A percentile compares a stretch with the other conserved stretches of the same genome.
Conservation (phyloP, 2,797 vertebrate species). For the Picus viridis region DNA sequence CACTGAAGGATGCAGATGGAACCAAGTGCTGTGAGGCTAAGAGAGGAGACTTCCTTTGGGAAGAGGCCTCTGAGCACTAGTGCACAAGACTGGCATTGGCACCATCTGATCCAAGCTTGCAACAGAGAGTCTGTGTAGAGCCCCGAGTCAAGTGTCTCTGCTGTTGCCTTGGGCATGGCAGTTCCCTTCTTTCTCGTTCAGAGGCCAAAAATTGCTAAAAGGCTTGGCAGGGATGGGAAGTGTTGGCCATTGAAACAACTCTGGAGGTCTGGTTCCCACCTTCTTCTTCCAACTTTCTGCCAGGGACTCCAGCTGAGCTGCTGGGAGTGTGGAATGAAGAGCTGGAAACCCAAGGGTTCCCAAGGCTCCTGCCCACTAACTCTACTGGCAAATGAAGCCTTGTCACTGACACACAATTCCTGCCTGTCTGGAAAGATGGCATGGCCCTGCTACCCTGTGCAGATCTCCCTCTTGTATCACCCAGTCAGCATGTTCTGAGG, state of each 20-base stretch:
- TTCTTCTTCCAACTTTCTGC: neutral
- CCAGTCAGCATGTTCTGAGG: slow-evolving; percentile 9
- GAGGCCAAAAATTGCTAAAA: neutral
- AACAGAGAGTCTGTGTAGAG: neutral
- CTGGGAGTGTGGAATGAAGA: neutral
- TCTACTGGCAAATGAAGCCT: neutral
- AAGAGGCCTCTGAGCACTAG: neutral
- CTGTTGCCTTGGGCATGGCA: neutral
- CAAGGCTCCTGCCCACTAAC: neutral
- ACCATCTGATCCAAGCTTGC: neutral
- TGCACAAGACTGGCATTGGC: accelerated
- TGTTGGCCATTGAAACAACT: neutral
- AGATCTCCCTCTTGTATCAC: neutral
- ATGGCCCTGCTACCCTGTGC: neutral
- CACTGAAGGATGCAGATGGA: neutral
- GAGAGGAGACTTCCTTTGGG: neutral
- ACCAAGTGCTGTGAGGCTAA: neutral
- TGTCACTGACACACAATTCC: neutral
- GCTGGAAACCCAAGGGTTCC: neutral
- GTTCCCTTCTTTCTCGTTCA: neutral
- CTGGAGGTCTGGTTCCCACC: neutral
- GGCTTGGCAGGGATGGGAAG: neutral
- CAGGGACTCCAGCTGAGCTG: neutral
- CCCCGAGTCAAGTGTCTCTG: neutral
- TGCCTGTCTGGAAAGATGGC: neutral